phyloP scores from a whole-genome alignment of 2,797 vertebrate species.

The Scarus forsteni region DNA sequence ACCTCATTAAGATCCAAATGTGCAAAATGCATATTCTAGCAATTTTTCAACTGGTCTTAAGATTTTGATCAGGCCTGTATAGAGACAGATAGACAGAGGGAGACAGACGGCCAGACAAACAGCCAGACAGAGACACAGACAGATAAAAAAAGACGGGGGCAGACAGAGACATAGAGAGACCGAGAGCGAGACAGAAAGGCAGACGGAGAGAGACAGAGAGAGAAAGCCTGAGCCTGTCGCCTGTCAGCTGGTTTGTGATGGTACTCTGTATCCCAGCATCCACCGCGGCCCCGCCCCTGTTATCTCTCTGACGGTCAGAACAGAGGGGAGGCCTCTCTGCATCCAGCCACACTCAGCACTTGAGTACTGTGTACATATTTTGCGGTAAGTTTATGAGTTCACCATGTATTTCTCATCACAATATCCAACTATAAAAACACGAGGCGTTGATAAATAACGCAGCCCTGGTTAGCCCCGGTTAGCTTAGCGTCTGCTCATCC shows the following conservation, averaged over 20 bases:
- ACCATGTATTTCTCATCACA: fast-evolving
- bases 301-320: conserved; percentile 26
- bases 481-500: not conserved
- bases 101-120: no score
- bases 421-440: not conserved
- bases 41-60: no score
- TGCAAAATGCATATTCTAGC: no score
- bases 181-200: no score
- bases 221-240: not conserved
- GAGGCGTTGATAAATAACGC: not conserved
- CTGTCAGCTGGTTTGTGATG: not conserved
- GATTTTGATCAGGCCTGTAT: no score
- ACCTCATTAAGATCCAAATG: no score
- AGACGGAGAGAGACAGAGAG: not conserved
- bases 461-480: not conserved
- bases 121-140: no score
- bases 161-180: no score
- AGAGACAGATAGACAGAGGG: no score
- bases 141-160: no score
- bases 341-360: conserved; percentile 22
- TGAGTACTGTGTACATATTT: conserved; percentile 5
- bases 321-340: conserved; percentile 56
- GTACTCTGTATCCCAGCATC: conserved; percentile 64
- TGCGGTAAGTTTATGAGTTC: conserved; percentile 47
- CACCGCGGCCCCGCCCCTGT: conserved; percentile 49